Conservation (phyloP, 2,797 vertebrate species). For the Amblyraja radiata region DNA sequence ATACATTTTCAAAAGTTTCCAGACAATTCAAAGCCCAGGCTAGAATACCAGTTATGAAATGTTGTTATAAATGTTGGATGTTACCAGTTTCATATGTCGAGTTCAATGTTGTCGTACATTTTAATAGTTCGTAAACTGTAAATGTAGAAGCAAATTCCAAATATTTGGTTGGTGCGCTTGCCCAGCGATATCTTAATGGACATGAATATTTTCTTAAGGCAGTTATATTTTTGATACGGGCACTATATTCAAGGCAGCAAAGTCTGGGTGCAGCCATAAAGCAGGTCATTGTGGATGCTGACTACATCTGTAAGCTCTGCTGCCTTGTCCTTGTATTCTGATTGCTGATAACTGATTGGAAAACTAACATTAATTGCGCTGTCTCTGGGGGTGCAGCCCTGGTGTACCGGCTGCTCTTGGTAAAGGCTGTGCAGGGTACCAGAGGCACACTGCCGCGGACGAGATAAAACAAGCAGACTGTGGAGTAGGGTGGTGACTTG, state of each 20-base stretch:
- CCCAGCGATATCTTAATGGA: neutral
- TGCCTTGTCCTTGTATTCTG: neutral
- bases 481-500: neutral
- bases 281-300: neutral
- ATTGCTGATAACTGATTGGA: neutral
- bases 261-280: neutral
- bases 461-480: neutral
- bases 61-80: neutral
- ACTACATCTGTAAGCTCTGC: neutral
- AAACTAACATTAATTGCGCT: neutral
- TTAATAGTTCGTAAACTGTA: constrained; percentile 2
- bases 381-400: too few relatives aligned
- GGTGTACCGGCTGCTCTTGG: neutral
- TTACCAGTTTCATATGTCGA: neutral
- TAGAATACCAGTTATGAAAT: neutral
- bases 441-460: neutral
- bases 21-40: neutral
- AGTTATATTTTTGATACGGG: constrained; percentile 35
- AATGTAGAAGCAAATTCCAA: constrained; percentile 9
- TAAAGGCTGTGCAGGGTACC: neutral
- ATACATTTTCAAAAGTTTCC: neutral
- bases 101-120: neutral
- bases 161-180: neutral
- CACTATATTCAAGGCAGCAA: neutral
- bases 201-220: constrained; percentile 35